A percentile compares a stretch with the other conserved stretches of the same genome.
These are phyloP conservation scores for Lasioglossum pauxillum DNA, from an alignment of 2,888 invertebrate species.

Conservation along the genomic window DNA sequence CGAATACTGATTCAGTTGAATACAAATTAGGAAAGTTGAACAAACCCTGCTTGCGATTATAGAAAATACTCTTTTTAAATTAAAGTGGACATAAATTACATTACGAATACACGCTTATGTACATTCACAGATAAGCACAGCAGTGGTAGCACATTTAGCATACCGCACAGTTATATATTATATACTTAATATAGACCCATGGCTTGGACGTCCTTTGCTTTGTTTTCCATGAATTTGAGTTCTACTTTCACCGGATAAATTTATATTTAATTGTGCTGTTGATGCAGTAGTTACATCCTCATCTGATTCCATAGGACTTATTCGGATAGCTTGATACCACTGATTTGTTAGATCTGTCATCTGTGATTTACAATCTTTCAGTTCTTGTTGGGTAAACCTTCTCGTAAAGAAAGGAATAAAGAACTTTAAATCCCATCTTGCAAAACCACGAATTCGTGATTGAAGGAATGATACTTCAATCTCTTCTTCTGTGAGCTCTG, in stretches of 20 bases:
- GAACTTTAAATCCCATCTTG: constrained; percentile 96
- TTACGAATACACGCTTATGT: constrained; percentile 41
- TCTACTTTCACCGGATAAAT: constrained; percentile 69
- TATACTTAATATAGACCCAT: constrained; percentile 82
- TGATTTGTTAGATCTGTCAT: constrained; percentile 98
- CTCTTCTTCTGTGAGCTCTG: constrained; percentile 96
- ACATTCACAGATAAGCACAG: constrained; percentile 45
- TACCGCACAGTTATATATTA: constrained; percentile 69
- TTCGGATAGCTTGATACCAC: constrained; percentile 98
- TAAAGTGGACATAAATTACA: not conserved
- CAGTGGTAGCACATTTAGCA: constrained; percentile 59
- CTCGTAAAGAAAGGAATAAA: constrained; percentile 98
- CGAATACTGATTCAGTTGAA: constrained; percentile 7
- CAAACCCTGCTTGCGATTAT: constrained; percentile 20
- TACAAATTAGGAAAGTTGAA: not conserved
- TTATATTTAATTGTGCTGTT: constrained; percentile 79
- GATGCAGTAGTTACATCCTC: constrained; percentile 87
- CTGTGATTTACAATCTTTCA: constrained; percentile 97
- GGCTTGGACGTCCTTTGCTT: constrained; percentile 77
- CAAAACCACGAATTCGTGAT: constrained; percentile 93
- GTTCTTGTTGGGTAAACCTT: constrained; percentile 96
- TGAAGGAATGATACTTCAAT: constrained; percentile 95
- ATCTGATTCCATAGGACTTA: constrained; percentile 94
- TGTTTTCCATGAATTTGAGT: constrained; percentile 70
- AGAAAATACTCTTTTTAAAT: constrained; percentile 31